Percentiles rank a stretch among this genome's conserved stretches.
phyloP scores from a whole-genome alignment of 1,140 invertebrate species.

The Bradysia coprophila region DNA sequence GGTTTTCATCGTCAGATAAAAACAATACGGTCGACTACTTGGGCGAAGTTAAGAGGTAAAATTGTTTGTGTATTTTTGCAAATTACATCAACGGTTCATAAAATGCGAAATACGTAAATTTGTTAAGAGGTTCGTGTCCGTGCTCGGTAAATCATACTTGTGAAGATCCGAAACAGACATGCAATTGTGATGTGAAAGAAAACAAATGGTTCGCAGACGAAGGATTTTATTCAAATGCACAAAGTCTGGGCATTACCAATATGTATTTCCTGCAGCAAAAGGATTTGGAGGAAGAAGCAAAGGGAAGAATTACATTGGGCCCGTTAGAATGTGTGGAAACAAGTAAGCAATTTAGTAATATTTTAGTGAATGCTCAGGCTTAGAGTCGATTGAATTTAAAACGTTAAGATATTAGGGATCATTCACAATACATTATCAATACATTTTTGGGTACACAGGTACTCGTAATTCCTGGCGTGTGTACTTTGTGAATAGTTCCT shows the following conservation, averaged over 20 bases:
- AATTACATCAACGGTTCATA: too few species aligned
- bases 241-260: conserved; percentile 71
- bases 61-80: too few species aligned
- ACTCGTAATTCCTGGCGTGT: too few species aligned
- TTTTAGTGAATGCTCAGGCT: too few species aligned
- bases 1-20: conserved; percentile 66
- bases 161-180: conserved; percentile 56
- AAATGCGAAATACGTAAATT: too few species aligned
- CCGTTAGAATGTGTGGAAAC: conserved; percentile 86
- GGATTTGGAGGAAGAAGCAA: conserved; percentile 58
- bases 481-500: too few species aligned
- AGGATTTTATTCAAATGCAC: conserved; percentile 57
- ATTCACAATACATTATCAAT: too few species aligned
- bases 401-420: too few species aligned
- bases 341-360: too few species aligned
- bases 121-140: conserved; percentile 41
- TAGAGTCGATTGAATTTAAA: too few species aligned
- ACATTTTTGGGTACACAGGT: too few species aligned
- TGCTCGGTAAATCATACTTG: conserved; percentile 58
- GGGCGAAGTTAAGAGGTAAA: conserved; percentile 64
- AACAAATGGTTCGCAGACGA: conserved; percentile 76
- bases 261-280: conserved; percentile 79
- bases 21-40: conserved; percentile 64
- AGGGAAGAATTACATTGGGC: conserved; percentile 71
- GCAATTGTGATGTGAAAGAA: conserved; percentile 71